These are phyloP conservation scores for Oreochromis grahami DNA, from an alignment of 2,797 vertebrate genomes.

Conservation along the genomic window DNA sequence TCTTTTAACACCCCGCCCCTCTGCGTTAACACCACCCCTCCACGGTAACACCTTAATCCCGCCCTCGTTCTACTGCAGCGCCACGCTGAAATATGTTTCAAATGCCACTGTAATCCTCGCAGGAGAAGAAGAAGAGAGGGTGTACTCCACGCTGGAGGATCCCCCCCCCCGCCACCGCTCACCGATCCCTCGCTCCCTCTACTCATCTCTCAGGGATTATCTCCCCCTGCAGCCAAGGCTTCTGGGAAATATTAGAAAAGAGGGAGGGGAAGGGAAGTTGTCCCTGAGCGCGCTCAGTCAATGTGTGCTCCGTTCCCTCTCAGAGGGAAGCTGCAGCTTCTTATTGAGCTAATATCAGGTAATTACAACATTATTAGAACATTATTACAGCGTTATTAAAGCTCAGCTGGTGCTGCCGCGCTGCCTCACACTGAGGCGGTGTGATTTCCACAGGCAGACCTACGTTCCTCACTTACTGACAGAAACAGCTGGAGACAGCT, in stretches of 20 bases:
- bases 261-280: not conserved
- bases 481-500: not conserved
- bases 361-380: constrained; percentile 28
- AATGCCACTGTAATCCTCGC: constrained; percentile 72
- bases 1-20: constrained; percentile 56
- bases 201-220: constrained; percentile 82
- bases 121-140: constrained; percentile 54
- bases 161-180: constrained; percentile 47
- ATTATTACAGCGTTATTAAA: constrained; percentile 20
- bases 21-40: constrained; percentile 57
- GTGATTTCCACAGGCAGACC: not conserved
- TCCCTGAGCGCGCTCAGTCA: not conserved
- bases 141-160: constrained; percentile 73
- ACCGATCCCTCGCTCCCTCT: constrained; percentile 53
- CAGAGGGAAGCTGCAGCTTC: not conserved
- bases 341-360: constrained; percentile 51
- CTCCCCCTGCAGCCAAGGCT: constrained; percentile 59
- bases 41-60: constrained; percentile 63
- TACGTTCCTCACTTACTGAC: not conserved
- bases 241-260: constrained; percentile 76
- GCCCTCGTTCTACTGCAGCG: constrained; percentile 13
- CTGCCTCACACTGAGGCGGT: not conserved
- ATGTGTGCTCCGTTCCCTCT: constrained; percentile 35
- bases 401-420: not conserved
- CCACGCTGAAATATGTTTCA: constrained; percentile 74